A percentile compares a stretch with the other conserved stretches of the same genome.
phyloP scores from a whole-genome alignment of 2,113 vertebrate genomes.

The Vicugna pacos region DNA sequence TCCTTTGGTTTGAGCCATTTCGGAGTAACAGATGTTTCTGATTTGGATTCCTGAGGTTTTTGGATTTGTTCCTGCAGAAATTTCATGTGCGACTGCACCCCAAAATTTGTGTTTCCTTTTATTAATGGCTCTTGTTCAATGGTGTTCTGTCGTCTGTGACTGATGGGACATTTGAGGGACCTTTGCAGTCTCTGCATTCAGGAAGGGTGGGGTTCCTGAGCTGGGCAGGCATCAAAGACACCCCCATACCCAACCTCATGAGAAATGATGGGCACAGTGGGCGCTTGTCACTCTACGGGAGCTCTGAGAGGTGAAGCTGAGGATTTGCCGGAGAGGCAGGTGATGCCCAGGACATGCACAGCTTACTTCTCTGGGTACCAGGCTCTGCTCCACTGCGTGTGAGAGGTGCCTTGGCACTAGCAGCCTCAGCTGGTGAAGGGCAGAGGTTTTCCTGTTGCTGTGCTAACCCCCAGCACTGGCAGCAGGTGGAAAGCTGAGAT shows the following conservation, averaged over 20 bases:
- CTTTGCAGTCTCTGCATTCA: constrained; percentile 49
- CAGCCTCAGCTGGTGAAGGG: constrained; percentile 74
- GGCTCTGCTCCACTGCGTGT: constrained; percentile 69
- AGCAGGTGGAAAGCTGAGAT: background rate
- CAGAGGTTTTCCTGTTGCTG: constrained; percentile 57
- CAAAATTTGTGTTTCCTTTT: background rate
- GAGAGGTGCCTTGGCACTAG: constrained; percentile 72
- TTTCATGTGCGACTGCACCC: background rate
- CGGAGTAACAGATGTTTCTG: background rate
- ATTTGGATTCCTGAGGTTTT: background rate
- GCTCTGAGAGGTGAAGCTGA: constrained; percentile 59
- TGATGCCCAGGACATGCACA: constrained; percentile 68
- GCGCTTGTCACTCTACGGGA: constrained; percentile 30
- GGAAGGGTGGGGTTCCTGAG: background rate
- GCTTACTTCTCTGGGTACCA: constrained; percentile 72
- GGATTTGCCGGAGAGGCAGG: constrained; percentile 72
- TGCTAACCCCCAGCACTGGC: too few species aligned
- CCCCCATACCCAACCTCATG: constrained; percentile 47
- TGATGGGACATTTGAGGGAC: background rate
- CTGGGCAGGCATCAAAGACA: background rate
- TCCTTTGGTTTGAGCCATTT: background rate
- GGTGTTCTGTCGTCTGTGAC: constrained; percentile 59
- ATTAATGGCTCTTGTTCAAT: background rate
- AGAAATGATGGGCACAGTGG: constrained; percentile 75
- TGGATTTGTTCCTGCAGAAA: background rate